Evolutionary conservation across 1,140 invertebrate genomes (phyloP).

Genomic region (Plutomurus gul): DNA sequence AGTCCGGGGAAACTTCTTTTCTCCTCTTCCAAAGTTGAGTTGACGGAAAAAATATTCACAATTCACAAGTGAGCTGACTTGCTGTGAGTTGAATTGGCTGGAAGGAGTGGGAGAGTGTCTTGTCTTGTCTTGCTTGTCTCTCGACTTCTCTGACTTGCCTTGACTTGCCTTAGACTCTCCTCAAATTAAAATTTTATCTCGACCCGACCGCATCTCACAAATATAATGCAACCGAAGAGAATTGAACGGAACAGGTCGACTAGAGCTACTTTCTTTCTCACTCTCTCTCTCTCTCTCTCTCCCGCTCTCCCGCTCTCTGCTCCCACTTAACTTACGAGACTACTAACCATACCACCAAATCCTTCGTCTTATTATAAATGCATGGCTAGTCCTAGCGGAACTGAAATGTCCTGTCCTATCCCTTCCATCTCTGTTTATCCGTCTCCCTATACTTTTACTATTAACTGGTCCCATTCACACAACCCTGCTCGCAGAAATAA

Average conservation of each 20-base stretch:
- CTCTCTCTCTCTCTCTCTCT: neutral
- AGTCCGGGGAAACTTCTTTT: too few species aligned
- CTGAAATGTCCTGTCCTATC: too few species aligned
- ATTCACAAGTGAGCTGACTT: neutral
- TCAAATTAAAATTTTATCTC: conserved; percentile 51
- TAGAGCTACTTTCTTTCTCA: neutral
- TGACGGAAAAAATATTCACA: neutral
- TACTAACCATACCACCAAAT: too few species aligned
- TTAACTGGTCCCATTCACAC: too few species aligned
- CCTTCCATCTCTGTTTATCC: too few species aligned
- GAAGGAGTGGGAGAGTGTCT: conserved; percentile 50
- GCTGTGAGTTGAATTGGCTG: neutral
- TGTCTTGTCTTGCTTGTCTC: conserved; percentile 52
- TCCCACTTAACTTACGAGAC: neutral
- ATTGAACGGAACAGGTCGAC: neutral
- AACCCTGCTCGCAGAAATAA: too few species aligned
- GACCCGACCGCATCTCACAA: conserved; percentile 32
- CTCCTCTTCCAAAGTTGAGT: too few species aligned
- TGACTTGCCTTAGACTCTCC: conserved; percentile 13
- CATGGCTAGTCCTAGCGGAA: too few species aligned
- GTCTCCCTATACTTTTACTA: too few species aligned
- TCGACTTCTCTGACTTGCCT: conserved; percentile 33
- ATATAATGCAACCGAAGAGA: neutral
- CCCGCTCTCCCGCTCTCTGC: neutral
- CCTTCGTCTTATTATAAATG: too few species aligned